Evolutionary conservation across 2,113 vertebrate genomes (phyloP), one percentile per base, ranked within the genome.

Genomic region (Opisthocomus hoazin): DNA sequence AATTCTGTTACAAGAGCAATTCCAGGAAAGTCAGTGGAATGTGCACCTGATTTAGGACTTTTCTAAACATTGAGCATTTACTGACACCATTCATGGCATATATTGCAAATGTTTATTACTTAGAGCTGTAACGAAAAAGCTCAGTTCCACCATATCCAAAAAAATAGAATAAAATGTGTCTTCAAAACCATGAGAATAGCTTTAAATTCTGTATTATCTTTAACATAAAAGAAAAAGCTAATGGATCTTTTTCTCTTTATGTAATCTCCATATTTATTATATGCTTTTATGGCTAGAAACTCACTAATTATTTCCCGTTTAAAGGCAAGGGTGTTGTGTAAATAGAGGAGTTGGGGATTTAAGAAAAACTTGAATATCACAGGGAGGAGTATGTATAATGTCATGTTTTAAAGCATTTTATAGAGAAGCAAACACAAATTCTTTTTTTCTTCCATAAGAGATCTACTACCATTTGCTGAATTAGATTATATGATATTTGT

Each of bases 91-190:
- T 92, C 85, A 66, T 77, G 36, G 27, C 45, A 77, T 37, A 37
- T 93, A 87, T 84, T 87, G 73, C 63, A 90, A 78, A 93, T 27
- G 56, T 92, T 95, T 95, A 95, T 87, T 96, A 81, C 48, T 87
- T 71, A 77, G 4, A 88, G 16, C 43, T 75, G 22, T 19, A 90
- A 78, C 89, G 64, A 96, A 96, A 94, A 66, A 68, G 2, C 16
- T 84, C 63, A 34, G 30, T 78, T 75, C 57, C 15, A 77, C 7
- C 56, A 86, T 36, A 61, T 13, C 0, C 4, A 65, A 89, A 64
- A 87, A 89, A 48, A 71, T 13, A 46, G 81, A 85, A 79, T 24
- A 41, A 92, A 87, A n/a, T 3, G 4, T 80, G 46, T 58, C 37
- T 81, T 71, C 73, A 92, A 86, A 90, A 3, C 5, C 27, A 23